Percentiles rank a stretch among this genome's conserved stretches.
phyloP scores from a whole-genome alignment of 2,113 vertebrate species.

The Engystomops pustulosus region DNA sequence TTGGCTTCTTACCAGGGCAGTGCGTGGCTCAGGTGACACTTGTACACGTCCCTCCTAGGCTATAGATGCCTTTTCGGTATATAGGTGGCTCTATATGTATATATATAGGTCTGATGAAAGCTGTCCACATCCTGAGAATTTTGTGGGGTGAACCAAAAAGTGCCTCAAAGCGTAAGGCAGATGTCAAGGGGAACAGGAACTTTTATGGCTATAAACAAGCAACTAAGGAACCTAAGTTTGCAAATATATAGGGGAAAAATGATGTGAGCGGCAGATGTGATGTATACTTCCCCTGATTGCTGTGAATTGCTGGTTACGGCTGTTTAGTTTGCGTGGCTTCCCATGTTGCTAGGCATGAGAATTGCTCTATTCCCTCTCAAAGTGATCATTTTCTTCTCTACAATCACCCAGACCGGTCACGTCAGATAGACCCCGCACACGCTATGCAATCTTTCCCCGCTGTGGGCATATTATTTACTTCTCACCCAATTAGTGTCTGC shows the following conservation, averaged over 20 bases:
- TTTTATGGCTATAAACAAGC: too few species aligned
- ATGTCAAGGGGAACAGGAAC: too few species aligned
- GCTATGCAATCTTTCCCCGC: neutral
- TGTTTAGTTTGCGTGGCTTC: neutral
- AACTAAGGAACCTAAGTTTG: too few species aligned
- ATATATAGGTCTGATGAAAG: too few species aligned
- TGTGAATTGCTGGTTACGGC: neutral
- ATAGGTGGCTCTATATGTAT: too few species aligned
- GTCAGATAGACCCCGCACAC: neutral
- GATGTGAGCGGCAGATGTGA: too few species aligned
- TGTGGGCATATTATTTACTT: constrained; percentile 6
- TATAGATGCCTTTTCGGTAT: too few species aligned
- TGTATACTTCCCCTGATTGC: neutral
- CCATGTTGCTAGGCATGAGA: neutral
- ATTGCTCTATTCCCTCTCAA: neutral
- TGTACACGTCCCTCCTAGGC: too few species aligned
- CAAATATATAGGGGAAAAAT: too few species aligned
- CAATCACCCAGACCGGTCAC: neutral
- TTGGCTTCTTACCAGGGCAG: neutral
- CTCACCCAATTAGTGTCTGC: constrained; percentile 26
- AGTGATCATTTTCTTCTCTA: constrained; percentile 1
- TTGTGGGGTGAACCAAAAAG: too few species aligned
- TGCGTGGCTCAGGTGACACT: neutral
- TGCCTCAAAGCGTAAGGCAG: too few species aligned
- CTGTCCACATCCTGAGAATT: too few species aligned